Base-by-base conservation (phyloP, 2,888 invertebrate genomes). In the Sympetrum striolatum region DNA sequence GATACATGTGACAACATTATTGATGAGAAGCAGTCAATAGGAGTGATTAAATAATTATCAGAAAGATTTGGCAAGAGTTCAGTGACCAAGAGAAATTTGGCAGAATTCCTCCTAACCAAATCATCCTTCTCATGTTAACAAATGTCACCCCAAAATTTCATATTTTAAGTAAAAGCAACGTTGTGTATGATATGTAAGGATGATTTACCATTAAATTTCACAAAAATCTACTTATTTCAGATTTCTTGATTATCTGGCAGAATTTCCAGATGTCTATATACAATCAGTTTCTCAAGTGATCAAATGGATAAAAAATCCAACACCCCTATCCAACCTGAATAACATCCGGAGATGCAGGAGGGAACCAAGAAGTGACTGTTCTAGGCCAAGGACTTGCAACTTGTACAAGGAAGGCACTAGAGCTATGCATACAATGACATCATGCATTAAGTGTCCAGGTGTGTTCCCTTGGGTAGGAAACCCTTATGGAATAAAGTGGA, bases 381-480 rank as follows among this genome's bases (percentile, higher is more conserved):
- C 53, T 0, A 91, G 92, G 14, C 91, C 64, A 3, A 82, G 81
- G 5, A 92, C 91, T 22, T 93, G 94, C 91, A 81, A 91, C 80
- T 91, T 93, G 60, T 81, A 91, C 12, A 93, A 92, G 90, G 86
- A 80, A 22, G 79, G 73, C n/a, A 92, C 91, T 6, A 92, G 93
- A 73, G 94, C 92, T 8, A 82, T 53, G n/a, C 94, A 95, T 92
- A 95, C 94, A 93, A 94, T 96, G 94, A 93, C 93, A 1, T 92
- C 94, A 0, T 96, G 96, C 92, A 93, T 92, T 22, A 39, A 81
- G 31, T 96, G 96, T 91, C 96, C 96, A 0, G 91, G 91, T 0
- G 93, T 92, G 0, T 96, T 95, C 92, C 96, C 96, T 0, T 96
- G 96, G 95, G 90, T 95, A 0, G 94, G 94, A 79, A 95, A 96